Conservation (phyloP, 2,113 vertebrate genomes). For the Willisornis vidua region DNA sequence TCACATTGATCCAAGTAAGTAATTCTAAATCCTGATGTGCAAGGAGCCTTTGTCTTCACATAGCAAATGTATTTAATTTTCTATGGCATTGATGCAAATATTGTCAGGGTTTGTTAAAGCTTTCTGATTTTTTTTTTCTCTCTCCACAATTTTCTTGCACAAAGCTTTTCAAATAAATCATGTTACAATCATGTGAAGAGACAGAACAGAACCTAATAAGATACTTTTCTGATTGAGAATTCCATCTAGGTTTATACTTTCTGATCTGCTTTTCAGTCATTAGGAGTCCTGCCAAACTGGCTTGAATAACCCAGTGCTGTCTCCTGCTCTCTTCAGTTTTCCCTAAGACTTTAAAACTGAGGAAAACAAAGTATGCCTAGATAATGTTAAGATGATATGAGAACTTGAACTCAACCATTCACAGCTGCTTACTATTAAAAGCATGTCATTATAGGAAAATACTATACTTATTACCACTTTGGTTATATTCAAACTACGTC, state of each 20-base stretch:
- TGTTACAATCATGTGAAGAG: not conserved
- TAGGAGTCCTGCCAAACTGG: not conserved
- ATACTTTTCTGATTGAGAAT: not conserved
- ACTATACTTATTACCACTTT: not conserved
- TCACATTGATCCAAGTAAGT: not conserved
- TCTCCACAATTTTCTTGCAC: not conserved
- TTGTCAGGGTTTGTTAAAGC: not conserved
- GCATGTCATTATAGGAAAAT: not conserved
- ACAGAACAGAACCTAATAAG: not conserved
- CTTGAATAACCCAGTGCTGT: not conserved
- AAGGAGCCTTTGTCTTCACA: not conserved
- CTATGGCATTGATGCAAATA: not conserved
- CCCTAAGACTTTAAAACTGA: not conserved
- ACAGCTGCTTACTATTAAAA: not conserved
- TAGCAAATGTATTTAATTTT: not conserved
- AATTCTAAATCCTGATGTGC: not conserved
- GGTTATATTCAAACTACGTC: not conserved
- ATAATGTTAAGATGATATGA: not conserved
- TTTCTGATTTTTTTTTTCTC: not conserved
- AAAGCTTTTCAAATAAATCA: not conserved
- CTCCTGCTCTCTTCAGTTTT: not conserved
- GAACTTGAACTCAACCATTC: not conserved
- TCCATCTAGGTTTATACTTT: not conserved
- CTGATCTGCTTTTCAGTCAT: not conserved
- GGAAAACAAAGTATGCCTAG: not conserved